Conservation (phyloP, 2,797 vertebrate species). For the Enteromius argenteus region DNA sequence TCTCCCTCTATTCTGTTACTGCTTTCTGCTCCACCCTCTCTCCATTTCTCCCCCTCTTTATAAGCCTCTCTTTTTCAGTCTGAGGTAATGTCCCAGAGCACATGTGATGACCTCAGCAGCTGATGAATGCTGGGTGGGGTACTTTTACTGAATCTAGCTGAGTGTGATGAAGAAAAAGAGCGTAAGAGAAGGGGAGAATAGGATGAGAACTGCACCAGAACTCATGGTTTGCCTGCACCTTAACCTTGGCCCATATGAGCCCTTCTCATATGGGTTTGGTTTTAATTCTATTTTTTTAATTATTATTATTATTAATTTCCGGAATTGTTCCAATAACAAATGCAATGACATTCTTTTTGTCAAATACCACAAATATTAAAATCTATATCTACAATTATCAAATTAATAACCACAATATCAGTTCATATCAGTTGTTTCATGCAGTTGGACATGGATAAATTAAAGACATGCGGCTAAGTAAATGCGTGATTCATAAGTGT, state of each 20-base stretch:
- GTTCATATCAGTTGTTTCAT: not conserved
- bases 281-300: not conserved
- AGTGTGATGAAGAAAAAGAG: slow-evolving; percentile 25
- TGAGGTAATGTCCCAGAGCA: slow-evolving; percentile 67
- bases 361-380: not conserved
- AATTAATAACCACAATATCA: not conserved
- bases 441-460: not conserved
- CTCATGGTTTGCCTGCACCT: not conserved
- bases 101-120: slow-evolving; percentile 70
- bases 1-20: slow-evolving; percentile 15
- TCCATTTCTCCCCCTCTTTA: slow-evolving; percentile 17
- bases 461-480: not conserved
- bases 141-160: slow-evolving; percentile 44
- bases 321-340: not conserved
- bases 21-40: not conserved
- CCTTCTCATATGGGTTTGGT: not conserved
- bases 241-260: not conserved
- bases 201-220: slow-evolving; percentile 15
- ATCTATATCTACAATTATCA: not conserved
- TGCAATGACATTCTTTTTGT: not conserved
- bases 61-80: slow-evolving; percentile 40
- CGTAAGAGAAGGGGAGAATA: slow-evolving; percentile 11
- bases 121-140: slow-evolving; percentile 69
- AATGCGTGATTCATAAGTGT: not conserved
- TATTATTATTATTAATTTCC: not conserved